Base-by-base conservation (phyloP, 1,140 invertebrate species). In the Psix sp. region DNA sequence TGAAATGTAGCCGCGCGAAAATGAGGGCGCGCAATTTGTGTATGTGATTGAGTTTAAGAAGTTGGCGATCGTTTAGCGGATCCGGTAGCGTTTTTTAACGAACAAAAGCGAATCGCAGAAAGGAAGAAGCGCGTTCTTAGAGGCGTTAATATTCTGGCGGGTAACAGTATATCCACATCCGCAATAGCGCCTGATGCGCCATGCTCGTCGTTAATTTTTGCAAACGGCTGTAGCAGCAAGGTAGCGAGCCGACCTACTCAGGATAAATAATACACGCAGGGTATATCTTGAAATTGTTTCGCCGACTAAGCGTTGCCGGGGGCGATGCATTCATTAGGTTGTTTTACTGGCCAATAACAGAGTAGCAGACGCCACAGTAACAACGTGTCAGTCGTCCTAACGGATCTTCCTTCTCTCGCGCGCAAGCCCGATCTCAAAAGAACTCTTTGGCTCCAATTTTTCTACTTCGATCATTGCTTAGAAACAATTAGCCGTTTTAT, bases 301-400 rank as follows among this genome's bases (percentile, higher is more conserved):
- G 77, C 70, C 74, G 46, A 77, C 67, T 68, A 42, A 74, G 54
- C 62, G 62, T 74, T 40, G 71, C 81, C 76, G 72, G 71, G 78
- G 80, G 83, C 82, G 77, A 83, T 83, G 81, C 81, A 82, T 85
- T 85, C 85, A 83, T 87, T 87, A 87, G 81, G 68, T 83, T 77
- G 83, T 79, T 85, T 87, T 82, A 82, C 83, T 78, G 75, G 78
- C 82, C 79, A 86, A 86, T 85, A 84, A 83, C 80, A 84, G 80
- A 80, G 77, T 75, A 73, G 57, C 62, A 80, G 77, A 80, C 76
- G 81, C 74, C 77, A 70, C 73, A 71, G 80, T 80, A 84, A 85
- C 81, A 83, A 84, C 85, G 78, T 82, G 83, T 82, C 82, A 86
- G 84, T 83, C 79, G 80, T 81, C 65, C 78, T 86, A 86, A 86